A percentile compares a stretch with the other conserved stretches of the same genome.
Conservation (phyloP, 2,113 vertebrate species). For the Otus sunia region DNA sequence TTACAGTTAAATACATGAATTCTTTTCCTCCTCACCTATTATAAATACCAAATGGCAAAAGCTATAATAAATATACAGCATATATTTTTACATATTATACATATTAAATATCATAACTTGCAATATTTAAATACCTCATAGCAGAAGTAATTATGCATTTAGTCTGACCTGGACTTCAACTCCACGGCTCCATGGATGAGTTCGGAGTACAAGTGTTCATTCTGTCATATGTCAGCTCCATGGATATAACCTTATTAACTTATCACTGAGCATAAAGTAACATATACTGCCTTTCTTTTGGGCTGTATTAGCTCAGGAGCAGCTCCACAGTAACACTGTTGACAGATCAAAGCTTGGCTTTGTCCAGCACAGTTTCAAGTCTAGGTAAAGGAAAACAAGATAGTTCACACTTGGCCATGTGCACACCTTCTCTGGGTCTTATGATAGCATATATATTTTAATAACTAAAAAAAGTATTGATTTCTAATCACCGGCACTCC, state of each 20-base stretch:
- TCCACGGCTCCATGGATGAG: not conserved
- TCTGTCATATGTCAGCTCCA: not conserved
- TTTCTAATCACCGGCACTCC: not conserved
- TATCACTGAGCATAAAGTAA: not conserved
- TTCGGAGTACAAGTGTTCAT: not conserved
- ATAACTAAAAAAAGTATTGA: not conserved
- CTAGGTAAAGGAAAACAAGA: not conserved
- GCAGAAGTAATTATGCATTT: not conserved
- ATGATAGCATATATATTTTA: not conserved
- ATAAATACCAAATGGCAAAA: not conserved
- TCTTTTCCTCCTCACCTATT: not conserved
- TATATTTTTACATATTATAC: not conserved
- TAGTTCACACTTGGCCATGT: not conserved
- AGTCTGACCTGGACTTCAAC: not conserved
- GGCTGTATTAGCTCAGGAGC: not conserved
- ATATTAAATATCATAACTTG: not conserved
- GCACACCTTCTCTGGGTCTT: not conserved
- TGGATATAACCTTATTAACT: not conserved
- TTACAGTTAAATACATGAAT: not conserved
- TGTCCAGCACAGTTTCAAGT: not conserved
- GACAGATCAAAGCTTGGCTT: not conserved
- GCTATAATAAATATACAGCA: not conserved
- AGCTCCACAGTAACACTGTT: not conserved
- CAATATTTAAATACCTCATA: not conserved
- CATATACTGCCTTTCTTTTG: not conserved